A percentile compares a stretch with the other conserved stretches of the same genome.
Conservation (phyloP, 1,140 invertebrate genomes). For the Rhyacophila brunnea region DNA sequence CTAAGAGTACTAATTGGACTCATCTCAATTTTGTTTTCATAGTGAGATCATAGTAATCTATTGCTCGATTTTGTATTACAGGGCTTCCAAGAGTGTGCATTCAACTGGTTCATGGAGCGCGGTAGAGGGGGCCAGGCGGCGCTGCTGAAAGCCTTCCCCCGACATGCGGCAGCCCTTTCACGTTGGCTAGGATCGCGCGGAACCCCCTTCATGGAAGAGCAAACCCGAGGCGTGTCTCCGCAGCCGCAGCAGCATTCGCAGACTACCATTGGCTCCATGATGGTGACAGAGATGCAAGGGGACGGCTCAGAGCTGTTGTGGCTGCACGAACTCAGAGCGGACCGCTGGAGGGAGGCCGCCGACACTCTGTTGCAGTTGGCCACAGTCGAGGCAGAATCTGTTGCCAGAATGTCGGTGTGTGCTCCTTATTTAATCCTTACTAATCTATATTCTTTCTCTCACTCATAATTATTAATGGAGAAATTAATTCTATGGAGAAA, state of each 20-base stretch:
- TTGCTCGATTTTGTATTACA: no score
- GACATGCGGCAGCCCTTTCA: slow-evolving; percentile 12
- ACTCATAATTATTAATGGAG: no score
- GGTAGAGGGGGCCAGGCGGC: slow-evolving; percentile 27
- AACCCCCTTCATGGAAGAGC: neutral
- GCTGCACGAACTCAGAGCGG: slow-evolving; percentile 30
- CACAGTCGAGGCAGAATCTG: slow-evolving; percentile 63
- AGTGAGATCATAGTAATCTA: no score
- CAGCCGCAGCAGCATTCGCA: neutral
- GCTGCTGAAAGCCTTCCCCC: slow-evolving; percentile 27
- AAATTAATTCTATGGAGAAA: no score
- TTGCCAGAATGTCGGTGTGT: slow-evolving; percentile 58
- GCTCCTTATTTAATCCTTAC: no score
- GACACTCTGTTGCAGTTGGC: slow-evolving; percentile 67
- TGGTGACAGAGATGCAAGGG: neutral
- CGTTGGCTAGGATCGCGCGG: slow-evolving; percentile 15
- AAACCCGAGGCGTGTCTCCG: neutral
- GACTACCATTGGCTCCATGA: neutral
- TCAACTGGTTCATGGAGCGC: slow-evolving; percentile 30
- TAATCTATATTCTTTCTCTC: no score
- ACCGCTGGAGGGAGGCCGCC: slow-evolving; percentile 50
- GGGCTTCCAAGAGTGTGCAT: slow-evolving; percentile 31
- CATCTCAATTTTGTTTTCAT: no score
- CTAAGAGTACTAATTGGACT: no score
- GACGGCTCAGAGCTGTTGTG: slow-evolving; percentile 28